Base-by-base conservation (phyloP, 2,113 vertebrate species). In the Cepphus grylle region DNA sequence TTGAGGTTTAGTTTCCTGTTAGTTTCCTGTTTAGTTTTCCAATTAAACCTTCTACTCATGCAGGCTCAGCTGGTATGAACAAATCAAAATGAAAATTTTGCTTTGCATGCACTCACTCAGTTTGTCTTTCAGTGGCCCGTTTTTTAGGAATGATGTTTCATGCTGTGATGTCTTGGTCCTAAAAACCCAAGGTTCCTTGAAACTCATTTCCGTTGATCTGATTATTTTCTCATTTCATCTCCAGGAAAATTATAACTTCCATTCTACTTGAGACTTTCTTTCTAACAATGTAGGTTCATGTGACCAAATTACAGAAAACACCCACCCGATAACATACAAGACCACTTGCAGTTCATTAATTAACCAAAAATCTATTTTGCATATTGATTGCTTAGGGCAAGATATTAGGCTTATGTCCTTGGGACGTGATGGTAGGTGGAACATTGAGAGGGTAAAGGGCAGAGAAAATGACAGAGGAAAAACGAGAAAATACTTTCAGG, bases 351-450 rank as follows among this genome's bases (percentile, higher is more conserved):
- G 17, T 43, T 81, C 22, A 47, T 32, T 55, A 61, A 47, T 32
- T 55, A 61, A 65, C 6, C 15, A 71, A 65, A 82, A 69, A 30
- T 45, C 38, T 16, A 2, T 19, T 65, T 79, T 78, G 8, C 4
- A 6, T 67, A 23, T 56, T 72, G 19, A 52, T 49, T 83, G 16
- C 23, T 89, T 66, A 47, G 10, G 15, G 17, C 17, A 65, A 30
- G 7, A 11, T n/a, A 22, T 19, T 26, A 55, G 34, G 34, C 3
- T 86, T 88, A 49, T 30, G 5, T 49, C 58, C 27, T 65, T 43
- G 25, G n/a, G 18, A 63, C 9, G 22, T 0, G 1, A 53, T 45
- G 17, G 5, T 29, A 16, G 2, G 17, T n/a, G 40, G 29, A 73
- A 8, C 20, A 82, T 49, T 50, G 6, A 59, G 4, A 47, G 15